Percentiles rank a stretch among this genome's conserved stretches.
These are phyloP conservation scores for Drosophila funebris DNA, from an alignment of 1,140 invertebrate species.

Conservation along the genomic window DNA sequence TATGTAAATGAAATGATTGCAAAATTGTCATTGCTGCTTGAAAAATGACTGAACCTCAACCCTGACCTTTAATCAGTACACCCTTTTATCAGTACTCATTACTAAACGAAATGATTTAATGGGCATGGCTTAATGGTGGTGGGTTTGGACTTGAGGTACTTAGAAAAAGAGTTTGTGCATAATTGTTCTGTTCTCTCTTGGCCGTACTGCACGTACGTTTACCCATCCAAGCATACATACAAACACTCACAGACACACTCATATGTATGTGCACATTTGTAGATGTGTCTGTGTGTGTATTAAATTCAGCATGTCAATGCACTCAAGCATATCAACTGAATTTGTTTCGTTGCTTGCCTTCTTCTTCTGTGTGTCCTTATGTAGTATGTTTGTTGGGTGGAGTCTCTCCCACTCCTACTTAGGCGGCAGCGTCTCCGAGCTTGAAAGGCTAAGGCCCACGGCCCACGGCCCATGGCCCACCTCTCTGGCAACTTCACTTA, in stretches of 20 bases:
- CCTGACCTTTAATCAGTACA: slow-evolving; percentile 16
- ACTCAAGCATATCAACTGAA: slow-evolving; percentile 44
- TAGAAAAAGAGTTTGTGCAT: slow-evolving; percentile 21
- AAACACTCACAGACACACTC: background rate
- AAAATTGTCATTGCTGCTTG: background rate
- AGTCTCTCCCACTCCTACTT: background rate
- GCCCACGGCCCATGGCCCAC: slow-evolving; percentile 3
- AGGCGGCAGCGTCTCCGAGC: slow-evolving; percentile 18
- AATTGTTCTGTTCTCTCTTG: slow-evolving; percentile 6
- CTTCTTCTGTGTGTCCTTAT: slow-evolving; percentile 20
- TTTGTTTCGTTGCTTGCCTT: slow-evolving; percentile 45
- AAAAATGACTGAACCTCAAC: background rate
- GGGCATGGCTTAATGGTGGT: slow-evolving; percentile 3
- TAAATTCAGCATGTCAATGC: slow-evolving; percentile 44
- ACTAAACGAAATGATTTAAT: slow-evolving; percentile 14
- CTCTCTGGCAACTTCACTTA: slow-evolving; percentile 44
- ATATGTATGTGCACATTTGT: slow-evolving; percentile 3
- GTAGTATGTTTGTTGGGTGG: slow-evolving; percentile 6
- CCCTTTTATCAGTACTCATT: slow-evolving; percentile 14
- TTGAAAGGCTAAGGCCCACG: slow-evolving; percentile 19
- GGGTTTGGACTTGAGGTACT: slow-evolving; percentile 7
- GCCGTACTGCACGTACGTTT: slow-evolving; percentile 2
- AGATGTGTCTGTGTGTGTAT: slow-evolving; percentile 5
- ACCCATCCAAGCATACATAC: background rate
- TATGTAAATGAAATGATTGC: background rate